Evolutionary conservation across 2,797 vertebrate species (phyloP).

Genomic region (Gymnothorax javanicus): DNA sequence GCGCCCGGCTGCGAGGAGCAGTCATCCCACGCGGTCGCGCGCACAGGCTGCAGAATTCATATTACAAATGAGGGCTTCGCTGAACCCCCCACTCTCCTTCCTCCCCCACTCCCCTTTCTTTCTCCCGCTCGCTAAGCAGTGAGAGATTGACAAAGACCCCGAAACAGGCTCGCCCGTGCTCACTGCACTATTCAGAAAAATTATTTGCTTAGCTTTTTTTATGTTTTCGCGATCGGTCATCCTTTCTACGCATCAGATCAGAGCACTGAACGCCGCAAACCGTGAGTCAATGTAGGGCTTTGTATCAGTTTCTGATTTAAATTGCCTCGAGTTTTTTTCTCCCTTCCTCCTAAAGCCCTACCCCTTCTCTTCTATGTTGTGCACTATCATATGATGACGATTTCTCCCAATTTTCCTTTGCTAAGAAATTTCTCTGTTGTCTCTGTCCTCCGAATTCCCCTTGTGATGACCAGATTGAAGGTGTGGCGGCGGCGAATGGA

Average conservation of each 20-base stretch:
- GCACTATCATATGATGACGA: constrained; percentile 75
- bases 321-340: constrained; percentile 54
- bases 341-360: constrained; percentile 52
- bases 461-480: constrained; percentile 62
- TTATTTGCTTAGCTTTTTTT: not conserved
- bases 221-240: not conserved
- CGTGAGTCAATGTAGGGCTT: constrained; percentile 71
- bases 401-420: constrained; percentile 57
- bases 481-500: constrained; percentile 73
- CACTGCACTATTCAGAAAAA: not conserved
- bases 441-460: constrained; percentile 57
- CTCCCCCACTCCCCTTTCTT: constrained; percentile 35
- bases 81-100: constrained; percentile 57
- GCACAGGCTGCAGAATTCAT: constrained; percentile 52
- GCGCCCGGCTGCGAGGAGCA: constrained; percentile 38
- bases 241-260: not conserved
- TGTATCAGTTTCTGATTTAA: constrained; percentile 60
- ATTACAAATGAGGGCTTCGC: constrained; percentile 58
- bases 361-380: constrained; percentile 60
- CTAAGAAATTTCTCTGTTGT: constrained; percentile 67
- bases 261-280: constrained; percentile 52
- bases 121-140: constrained; percentile 60
- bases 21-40: constrained; percentile 56
- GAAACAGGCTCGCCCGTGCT: constrained; percentile 26
- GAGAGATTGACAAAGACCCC: constrained; percentile 79